A percentile compares a stretch with the other conserved stretches of the same genome.
These are phyloP conservation scores for Gastrophryne carolinensis DNA, from an alignment of 2,797 vertebrate genomes.

Conservation along the genomic window DNA sequence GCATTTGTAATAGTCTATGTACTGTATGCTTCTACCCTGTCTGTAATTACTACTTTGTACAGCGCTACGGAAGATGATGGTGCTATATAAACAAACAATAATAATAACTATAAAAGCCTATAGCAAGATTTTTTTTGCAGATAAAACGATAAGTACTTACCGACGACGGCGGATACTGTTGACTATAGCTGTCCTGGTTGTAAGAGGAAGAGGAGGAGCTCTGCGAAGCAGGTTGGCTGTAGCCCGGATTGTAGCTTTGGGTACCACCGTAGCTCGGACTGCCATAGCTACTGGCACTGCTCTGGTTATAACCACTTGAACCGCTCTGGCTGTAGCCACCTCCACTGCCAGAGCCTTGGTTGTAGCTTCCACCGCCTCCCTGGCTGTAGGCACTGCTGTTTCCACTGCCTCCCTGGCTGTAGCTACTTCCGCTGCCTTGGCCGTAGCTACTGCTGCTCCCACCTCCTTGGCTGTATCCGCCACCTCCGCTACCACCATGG, in stretches of 20 bases:
- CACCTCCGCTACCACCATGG: constrained; percentile 63
- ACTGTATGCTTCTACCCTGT: no score
- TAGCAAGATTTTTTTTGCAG: no score
- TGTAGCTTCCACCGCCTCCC: constrained; percentile 69
- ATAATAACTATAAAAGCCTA: no score
- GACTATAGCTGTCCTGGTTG: constrained; percentile 74
- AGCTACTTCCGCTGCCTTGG: constrained; percentile 65
- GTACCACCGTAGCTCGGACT: constrained; percentile 64
- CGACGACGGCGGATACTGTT: constrained; percentile 84
- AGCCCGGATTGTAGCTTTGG: constrained; percentile 69
- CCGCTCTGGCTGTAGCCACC: constrained; percentile 20
- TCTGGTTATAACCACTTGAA: constrained; percentile 73
- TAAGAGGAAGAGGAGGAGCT: constrained; percentile 63
- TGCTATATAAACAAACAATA: no score
- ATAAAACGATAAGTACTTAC: constrained; percentile 59
- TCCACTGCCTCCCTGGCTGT: not conserved
- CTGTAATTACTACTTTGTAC: no score
- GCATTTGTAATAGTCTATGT: no score
- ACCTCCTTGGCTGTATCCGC: constrained; percentile 62
- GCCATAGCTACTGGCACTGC: constrained; percentile 69
- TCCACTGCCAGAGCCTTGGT: constrained; percentile 58
- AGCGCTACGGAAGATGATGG: no score
- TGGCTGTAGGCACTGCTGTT: not conserved
- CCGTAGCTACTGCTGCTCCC: constrained; percentile 64
- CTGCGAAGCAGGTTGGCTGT: constrained; percentile 62